Percentiles rank a stretch among this genome's conserved stretches.
Evolutionary conservation across 2,888 invertebrate species (phyloP).

Genomic region (Plebejus argus): DNA sequence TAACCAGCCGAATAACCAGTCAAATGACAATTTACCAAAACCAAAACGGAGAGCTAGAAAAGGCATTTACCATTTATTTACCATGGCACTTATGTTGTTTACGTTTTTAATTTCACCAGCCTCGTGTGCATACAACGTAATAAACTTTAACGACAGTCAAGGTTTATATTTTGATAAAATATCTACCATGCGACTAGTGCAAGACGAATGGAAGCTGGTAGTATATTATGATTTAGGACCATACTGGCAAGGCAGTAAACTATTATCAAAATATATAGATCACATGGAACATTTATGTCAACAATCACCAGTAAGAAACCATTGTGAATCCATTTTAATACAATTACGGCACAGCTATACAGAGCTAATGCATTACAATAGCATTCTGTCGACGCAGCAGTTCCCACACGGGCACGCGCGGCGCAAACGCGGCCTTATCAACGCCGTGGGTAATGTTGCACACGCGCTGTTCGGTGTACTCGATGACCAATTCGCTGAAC

Average conservation of each 20-base stretch:
- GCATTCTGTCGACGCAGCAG: conserved; percentile 33
- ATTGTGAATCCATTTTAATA: conserved; percentile 36
- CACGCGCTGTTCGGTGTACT: conserved; percentile 39
- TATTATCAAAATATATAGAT: conserved; percentile 34
- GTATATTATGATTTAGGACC: conserved; percentile 38
- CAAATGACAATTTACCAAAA: conserved; percentile 25
- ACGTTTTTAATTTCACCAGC: too few species aligned
- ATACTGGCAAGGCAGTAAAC: conserved; percentile 35
- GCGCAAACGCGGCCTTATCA: conserved; percentile 37
- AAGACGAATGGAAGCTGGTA: conserved; percentile 38
- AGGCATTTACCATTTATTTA: conserved; percentile 11
- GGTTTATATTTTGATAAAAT: conserved; percentile 33
- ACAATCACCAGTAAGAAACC: conserved; percentile 21
- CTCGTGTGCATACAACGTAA: too few species aligned
- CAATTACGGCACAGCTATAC: conserved; percentile 37
- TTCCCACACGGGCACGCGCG: conserved; percentile 20
- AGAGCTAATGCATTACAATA: conserved; percentile 34
- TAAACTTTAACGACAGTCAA: too few species aligned
- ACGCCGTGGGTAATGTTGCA: conserved; percentile 39
- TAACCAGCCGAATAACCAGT: conserved; percentile 23
- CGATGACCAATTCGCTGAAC: conserved; percentile 39
- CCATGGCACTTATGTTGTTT: background rate
- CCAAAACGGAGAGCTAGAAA: conserved; percentile 10
- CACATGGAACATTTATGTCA: conserved; percentile 28
- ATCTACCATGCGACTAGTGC: conserved; percentile 29